Base-by-base conservation (phyloP, 2,888 invertebrate genomes). In the Morpho deidamia region DNA sequence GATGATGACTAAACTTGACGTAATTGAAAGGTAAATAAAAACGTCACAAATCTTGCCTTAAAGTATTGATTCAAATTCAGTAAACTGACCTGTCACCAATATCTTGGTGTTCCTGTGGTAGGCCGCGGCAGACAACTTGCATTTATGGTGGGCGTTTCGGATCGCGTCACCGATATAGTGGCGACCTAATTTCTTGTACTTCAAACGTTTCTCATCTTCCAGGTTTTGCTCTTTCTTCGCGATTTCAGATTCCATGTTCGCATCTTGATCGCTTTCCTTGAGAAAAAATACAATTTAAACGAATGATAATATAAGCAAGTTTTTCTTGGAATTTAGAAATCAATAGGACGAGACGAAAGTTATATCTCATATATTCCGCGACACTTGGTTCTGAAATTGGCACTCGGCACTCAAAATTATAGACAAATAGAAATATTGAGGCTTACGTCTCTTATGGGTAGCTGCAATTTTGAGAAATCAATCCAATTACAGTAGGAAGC, bases 81-180 rank as follows among this genome's bases (percentile, higher is more conserved):
- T 23, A 23, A n/a, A 39, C 38, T 44, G 11, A 92, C 92, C 92
- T 37, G 95, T 94, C 0, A 99, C 95, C 51, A 99, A 85, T 62
- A 99, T 92, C 74, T 94, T 94, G 0, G 93, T 93, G 1, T 91
- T 88, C 62, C 92, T 92, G 76, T 98, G 96, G 79, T 96, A 99
- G 44, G 95, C 94, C 0, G 95, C 95, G 0, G 97, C 92, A 0
- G 97, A 95, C 0, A 99, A 79, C 51, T 90, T 81, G 0, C 94
- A 93, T 60, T 92, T 90, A 43, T 84, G 87, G 63, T 92, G 81
- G 10, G 92, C 90, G 71, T 93, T 93, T 14, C 92, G 87, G 0
- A 94, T 92, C 33, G 93, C 92, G 63, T 95, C 93, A 0, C 93
- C 92, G 49, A 96, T 91, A 75, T 94, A 96, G 76, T 96, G 94